Conservation (phyloP, 1,140 invertebrate species). For the Zaprionus kolodkinae region DNA sequence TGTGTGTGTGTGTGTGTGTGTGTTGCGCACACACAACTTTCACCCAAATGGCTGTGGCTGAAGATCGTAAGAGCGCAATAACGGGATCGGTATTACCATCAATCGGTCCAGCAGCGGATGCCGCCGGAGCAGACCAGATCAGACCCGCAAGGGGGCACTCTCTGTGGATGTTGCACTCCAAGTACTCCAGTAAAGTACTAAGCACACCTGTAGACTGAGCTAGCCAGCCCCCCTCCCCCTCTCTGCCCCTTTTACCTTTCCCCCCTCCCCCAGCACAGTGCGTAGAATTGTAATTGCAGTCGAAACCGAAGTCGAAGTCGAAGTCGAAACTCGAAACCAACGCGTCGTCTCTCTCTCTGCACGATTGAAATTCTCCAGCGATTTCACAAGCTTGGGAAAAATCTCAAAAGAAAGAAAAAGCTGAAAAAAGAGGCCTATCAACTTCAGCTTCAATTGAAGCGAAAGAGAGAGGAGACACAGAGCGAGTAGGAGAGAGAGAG, state of each 20-base stretch:
- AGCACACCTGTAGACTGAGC: slow-evolving; percentile 27
- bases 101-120: slow-evolving; percentile 49
- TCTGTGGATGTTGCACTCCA: slow-evolving; percentile 21
- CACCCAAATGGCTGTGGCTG: slow-evolving; percentile 48
- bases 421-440: slow-evolving; percentile 60
- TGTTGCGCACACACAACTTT: slow-evolving; percentile 56
- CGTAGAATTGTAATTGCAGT: slow-evolving; percentile 40
- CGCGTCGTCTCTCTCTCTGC: slow-evolving; percentile 11
- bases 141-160: not conserved
- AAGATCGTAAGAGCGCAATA: slow-evolving; percentile 22
- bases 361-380: slow-evolving; percentile 48
- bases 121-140: slow-evolving; percentile 4
- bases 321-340: slow-evolving; percentile 32
- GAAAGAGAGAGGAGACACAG: slow-evolving; percentile 13
- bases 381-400: slow-evolving; percentile 67
- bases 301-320: not conserved
- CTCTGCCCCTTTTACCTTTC: not conserved
- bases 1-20: slow-evolving; percentile 27
- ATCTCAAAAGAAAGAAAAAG: slow-evolving; percentile 64
- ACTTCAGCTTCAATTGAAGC: slow-evolving; percentile 61
- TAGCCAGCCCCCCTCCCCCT: not conserved
- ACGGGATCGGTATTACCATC: slow-evolving; percentile 55
- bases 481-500: slow-evolving; percentile 6
- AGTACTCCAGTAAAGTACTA: not conserved
- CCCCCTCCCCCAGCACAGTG: not conserved